Conservation (phyloP, 1,140 invertebrate genomes). For the Ectropis grisescens region DNA sequence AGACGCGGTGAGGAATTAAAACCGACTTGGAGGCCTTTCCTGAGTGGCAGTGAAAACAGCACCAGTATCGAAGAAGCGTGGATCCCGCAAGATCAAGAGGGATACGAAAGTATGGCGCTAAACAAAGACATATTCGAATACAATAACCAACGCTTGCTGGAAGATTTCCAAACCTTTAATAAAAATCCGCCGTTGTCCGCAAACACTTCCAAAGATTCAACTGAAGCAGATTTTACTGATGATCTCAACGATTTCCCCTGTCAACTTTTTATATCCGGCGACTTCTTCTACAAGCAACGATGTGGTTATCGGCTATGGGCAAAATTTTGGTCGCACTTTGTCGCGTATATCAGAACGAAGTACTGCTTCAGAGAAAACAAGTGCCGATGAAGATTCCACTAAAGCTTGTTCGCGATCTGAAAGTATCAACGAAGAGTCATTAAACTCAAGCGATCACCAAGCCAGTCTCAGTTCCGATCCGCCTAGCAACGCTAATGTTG, state of each 20-base stretch:
- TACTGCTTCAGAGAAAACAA: slow-evolving; percentile 84
- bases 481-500: slow-evolving; percentile 76
- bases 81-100: slow-evolving; percentile 81
- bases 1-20: slow-evolving; percentile 77
- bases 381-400: slow-evolving; percentile 86
- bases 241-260: slow-evolving; percentile 80
- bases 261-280: slow-evolving; percentile 78
- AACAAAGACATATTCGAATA: slow-evolving; percentile 64
- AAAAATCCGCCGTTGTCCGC: slow-evolving; percentile 71
- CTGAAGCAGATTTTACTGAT: slow-evolving; percentile 78
- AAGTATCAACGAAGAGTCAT: slow-evolving; percentile 85
- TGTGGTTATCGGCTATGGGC: slow-evolving; percentile 77
- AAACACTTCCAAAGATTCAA: slow-evolving; percentile 73
- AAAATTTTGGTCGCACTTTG: slow-evolving; percentile 81
- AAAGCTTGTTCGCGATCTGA: slow-evolving; percentile 85
- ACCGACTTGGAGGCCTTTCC: slow-evolving; percentile 85
- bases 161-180: slow-evolving; percentile 66
- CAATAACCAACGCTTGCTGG: slow-evolving; percentile 54
- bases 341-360: slow-evolving; percentile 89
- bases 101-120: slow-evolving; percentile 68
- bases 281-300: slow-evolving; percentile 73
- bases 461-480: slow-evolving; percentile 88
- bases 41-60: slow-evolving; percentile 79
- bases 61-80: slow-evolving; percentile 87
- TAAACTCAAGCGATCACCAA: slow-evolving; percentile 86